Evolutionary conservation across 2,113 vertebrate species (phyloP).

Genomic region (Tychaedon coryphoeus): DNA sequence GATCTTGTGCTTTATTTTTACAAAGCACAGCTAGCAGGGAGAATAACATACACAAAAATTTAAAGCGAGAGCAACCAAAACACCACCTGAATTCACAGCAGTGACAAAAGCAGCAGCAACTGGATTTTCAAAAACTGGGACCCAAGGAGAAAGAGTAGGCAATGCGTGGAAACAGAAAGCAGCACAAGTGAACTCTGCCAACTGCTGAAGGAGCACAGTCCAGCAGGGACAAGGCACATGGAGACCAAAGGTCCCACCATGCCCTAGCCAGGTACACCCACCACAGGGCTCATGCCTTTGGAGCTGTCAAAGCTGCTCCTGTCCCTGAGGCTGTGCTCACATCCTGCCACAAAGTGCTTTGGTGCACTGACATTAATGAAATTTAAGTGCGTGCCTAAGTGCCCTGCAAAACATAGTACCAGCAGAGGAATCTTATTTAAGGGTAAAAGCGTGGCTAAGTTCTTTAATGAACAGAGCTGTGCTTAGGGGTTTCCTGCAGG

Average conservation of each 20-base stretch:
- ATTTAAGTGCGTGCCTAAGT: neutral
- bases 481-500: conserved; percentile 23
- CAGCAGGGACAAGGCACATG: accelerated
- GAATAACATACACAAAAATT: neutral
- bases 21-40: neutral
- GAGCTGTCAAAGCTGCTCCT: neutral
- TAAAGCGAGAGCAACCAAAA: neutral
- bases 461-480: conserved; percentile 17
- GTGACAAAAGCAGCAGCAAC: neutral
- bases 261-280: neutral
- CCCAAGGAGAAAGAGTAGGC: neutral
- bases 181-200: neutral
- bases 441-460: conserved; percentile 30
- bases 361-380: neutral
- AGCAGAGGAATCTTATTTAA: conserved; percentile 41
- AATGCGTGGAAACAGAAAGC: neutral
- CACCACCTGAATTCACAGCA: neutral
- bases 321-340: neutral
- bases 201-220: accelerated
- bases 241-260: neutral
- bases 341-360: neutral
- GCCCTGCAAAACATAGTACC: neutral
- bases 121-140: neutral
- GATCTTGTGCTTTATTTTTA: neutral
- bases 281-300: accelerated